These are phyloP conservation scores for Ostrea denselamellosa DNA, from an alignment of 1,140 invertebrate genomes.

Conservation along the genomic window DNA sequence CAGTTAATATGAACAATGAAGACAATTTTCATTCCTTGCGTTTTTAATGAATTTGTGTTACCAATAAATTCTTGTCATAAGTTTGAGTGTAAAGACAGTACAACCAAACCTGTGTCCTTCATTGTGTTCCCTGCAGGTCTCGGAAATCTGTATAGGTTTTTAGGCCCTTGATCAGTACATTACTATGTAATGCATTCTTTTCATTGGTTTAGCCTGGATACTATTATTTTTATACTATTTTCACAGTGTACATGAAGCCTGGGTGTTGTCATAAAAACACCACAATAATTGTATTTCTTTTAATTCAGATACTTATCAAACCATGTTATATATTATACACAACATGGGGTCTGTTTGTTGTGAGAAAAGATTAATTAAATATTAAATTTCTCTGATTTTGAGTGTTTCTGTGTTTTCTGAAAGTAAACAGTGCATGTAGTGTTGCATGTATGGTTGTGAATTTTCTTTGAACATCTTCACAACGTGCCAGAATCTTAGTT, in stretches of 20 bases:
- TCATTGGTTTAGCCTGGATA: constrained; percentile 10
- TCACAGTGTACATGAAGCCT: constrained; percentile 9
- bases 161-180: not conserved
- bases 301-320: constrained; percentile 21
- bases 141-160: not conserved
- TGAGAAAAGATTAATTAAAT: constrained; percentile 30
- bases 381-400: not conserved
- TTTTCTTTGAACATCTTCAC: not conserved
- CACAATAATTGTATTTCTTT: not conserved
- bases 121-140: not conserved
- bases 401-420: not conserved
- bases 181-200: not conserved
- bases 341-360: constrained; percentile 24
- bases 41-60: not conserved
- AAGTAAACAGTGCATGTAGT: not conserved
- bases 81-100: not conserved
- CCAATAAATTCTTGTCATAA: not conserved
- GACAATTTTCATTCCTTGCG: not conserved
- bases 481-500: no score
- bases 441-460: not conserved
- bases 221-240: constrained; percentile 32
- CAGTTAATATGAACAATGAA: no score
- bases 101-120: not conserved
- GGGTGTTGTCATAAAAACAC: constrained; percentile 26
- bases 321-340: constrained; percentile 19